phyloP scores from a whole-genome alignment of 2,888 invertebrate genomes.

The Drosophila mimetica region DNA sequence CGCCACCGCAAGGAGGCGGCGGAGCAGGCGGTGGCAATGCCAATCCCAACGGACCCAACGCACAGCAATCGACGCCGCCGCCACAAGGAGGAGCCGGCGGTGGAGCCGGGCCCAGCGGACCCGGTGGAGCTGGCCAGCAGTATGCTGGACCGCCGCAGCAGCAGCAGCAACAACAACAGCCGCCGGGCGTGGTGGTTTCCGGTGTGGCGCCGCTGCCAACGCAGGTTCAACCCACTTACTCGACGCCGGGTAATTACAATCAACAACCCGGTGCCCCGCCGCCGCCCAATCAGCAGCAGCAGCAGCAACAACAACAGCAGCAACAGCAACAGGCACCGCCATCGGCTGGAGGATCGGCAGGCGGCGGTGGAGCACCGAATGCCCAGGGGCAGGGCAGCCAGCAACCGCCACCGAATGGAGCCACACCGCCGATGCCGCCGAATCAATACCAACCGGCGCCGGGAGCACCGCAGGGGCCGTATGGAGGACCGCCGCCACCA shows the following conservation, averaged over 20 bases:
- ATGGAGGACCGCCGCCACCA: conserved; percentile 82
- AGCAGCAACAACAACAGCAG: conserved; percentile 65
- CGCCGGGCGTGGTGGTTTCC: conserved; percentile 71
- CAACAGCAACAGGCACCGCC: conserved; percentile 73
- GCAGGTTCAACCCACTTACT: conserved; percentile 82
- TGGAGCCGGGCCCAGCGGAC: conserved; percentile 41
- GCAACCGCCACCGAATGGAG: conserved; percentile 75
- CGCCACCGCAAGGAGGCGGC: conserved; percentile 67
- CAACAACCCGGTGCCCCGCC: conserved; percentile 73
- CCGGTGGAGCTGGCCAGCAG: conserved; percentile 47
- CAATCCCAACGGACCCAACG: conserved; percentile 78
- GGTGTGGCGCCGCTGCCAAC: conserved; percentile 76
- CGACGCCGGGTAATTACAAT: conserved; percentile 77
- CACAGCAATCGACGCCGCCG: conserved; percentile 78
- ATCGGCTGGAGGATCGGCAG: conserved; percentile 20
- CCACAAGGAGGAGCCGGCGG: conserved; percentile 58
- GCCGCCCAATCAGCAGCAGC: conserved; percentile 78
- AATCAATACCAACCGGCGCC: conserved; percentile 84
- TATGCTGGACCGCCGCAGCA: conserved; percentile 67
- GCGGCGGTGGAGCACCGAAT: conserved; percentile 53
- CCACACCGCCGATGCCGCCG: conserved; percentile 83
- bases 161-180: conserved; percentile 63
- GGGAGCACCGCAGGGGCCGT: conserved; percentile 79
- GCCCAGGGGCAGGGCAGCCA: conserved; percentile 69
- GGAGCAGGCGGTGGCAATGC: conserved; percentile 70